A percentile compares a stretch with the other conserved stretches of the same genome.
phyloP scores from a whole-genome alignment of 2,113 vertebrate species.

The Mesoclemmys tuberculata region DNA sequence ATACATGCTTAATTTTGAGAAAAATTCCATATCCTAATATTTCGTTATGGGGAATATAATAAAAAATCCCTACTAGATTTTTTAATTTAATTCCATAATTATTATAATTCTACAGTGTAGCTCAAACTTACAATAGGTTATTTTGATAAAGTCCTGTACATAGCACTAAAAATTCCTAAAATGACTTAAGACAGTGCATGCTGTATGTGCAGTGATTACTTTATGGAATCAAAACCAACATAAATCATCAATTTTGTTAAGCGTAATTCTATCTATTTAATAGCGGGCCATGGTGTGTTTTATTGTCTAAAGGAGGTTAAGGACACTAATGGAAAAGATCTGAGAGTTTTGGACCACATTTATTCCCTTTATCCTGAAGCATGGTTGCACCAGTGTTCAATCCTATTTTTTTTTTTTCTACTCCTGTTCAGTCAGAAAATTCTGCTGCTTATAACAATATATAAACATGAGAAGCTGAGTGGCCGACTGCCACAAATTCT shows the following conservation, averaged over 20 bases:
- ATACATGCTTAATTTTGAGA: background rate
- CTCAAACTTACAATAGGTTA: background rate
- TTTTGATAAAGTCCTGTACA: background rate
- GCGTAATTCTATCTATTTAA: background rate
- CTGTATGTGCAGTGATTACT: background rate
- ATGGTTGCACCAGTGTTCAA: background rate
- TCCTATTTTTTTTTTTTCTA: background rate
- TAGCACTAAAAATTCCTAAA: background rate
- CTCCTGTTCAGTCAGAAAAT: background rate
- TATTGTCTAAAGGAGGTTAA: background rate
- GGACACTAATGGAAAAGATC: background rate
- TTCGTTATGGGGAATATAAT: background rate
- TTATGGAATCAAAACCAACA: background rate
- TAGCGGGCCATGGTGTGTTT: background rate
- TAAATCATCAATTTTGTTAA: background rate
- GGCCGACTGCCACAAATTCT: slow-evolving; percentile 41
- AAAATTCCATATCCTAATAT: background rate
- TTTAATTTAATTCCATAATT: background rate
- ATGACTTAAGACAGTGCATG: background rate
- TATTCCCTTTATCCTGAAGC: background rate
- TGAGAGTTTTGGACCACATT: background rate
- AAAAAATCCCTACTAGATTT: background rate
- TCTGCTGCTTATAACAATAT: background rate
- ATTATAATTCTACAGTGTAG: background rate
- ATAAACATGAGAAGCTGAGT: background rate